Evolutionary conservation across 1,140 invertebrate species (phyloP).

Genomic region (Pseudomyrmex gracilis): DNA sequence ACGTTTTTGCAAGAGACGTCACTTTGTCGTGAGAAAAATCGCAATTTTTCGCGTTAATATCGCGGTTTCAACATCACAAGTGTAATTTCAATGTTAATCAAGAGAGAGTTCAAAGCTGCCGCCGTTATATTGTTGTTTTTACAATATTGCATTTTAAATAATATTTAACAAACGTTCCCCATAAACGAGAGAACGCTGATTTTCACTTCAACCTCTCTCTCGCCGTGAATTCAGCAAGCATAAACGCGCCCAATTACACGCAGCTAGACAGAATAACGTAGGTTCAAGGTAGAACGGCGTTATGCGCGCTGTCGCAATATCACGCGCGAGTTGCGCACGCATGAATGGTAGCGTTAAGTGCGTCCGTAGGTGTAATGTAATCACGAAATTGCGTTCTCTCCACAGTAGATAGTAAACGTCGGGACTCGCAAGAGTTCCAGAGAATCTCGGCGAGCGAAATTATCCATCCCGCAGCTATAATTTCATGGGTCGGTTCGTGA

Average conservation of each 20-base stretch:
- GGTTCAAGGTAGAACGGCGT: background rate
- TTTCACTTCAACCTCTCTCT: background rate
- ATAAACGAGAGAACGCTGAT: background rate
- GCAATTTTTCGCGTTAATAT: background rate
- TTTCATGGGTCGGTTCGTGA: background rate
- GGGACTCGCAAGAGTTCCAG: background rate
- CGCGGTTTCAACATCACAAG: background rate
- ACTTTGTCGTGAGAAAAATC: background rate
- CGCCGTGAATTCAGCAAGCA: background rate
- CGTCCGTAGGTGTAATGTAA: constrained; percentile 8
- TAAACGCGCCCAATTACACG: constrained; percentile 24
- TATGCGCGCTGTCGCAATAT: constrained; percentile 20
- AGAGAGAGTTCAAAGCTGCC: too few species aligned
- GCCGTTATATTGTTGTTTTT: background rate
- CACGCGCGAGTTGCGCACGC: background rate
- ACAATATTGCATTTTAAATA: too few species aligned
- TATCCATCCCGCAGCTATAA: background rate
- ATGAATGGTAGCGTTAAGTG: constrained; percentile 36
- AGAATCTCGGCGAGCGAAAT: constrained; percentile 30
- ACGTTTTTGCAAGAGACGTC: constrained; percentile 8
- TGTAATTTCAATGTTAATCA: background rate
- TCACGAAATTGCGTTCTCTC: constrained; percentile 27
- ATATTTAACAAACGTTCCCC: too few species aligned
- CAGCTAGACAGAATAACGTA: background rate
- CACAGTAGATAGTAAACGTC: background rate